Percentiles rank a stretch among this genome's conserved stretches.
Conservation (phyloP, 2,888 invertebrate species). For the Margaritifera margaritifera region DNA sequence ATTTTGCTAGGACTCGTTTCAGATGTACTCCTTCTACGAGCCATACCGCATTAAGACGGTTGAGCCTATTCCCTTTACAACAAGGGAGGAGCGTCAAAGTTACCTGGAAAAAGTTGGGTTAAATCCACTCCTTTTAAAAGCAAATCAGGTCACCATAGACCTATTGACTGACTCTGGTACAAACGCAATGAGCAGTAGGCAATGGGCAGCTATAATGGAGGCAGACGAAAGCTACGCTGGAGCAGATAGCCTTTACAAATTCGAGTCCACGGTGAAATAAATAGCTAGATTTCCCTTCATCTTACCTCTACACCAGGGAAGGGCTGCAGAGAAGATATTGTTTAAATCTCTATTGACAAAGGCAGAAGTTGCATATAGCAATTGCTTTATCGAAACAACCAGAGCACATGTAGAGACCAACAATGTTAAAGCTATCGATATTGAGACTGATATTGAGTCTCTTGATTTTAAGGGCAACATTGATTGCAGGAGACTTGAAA, state of each 20-base stretch:
- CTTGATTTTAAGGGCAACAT: slow-evolving; percentile 11
- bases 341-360: slow-evolving; percentile 5
- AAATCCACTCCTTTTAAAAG: not conserved
- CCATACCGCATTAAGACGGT: not conserved
- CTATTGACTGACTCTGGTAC: not conserved
- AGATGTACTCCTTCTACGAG: not conserved
- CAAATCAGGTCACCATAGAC: not conserved
- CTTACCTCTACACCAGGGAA: slow-evolving; percentile 20
- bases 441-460: not conserved
- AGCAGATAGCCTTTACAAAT: not conserved
- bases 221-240: not conserved
- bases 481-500: slow-evolving; percentile 10
- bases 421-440: not conserved
- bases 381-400: slow-evolving; percentile 23
- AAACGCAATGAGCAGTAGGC: not conserved
- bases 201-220: not conserved
- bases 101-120: not conserved
- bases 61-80: not conserved
- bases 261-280: not conserved
- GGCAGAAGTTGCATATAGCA: slow-evolving; percentile 8
- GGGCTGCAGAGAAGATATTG: slow-evolving; percentile 15
- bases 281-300: not conserved
- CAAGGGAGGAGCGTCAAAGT: not conserved
- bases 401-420: slow-evolving; percentile 5
- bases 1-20: no score